Conservation (phyloP, 2,113 vertebrate genomes). For the Microtus montanus region DNA sequence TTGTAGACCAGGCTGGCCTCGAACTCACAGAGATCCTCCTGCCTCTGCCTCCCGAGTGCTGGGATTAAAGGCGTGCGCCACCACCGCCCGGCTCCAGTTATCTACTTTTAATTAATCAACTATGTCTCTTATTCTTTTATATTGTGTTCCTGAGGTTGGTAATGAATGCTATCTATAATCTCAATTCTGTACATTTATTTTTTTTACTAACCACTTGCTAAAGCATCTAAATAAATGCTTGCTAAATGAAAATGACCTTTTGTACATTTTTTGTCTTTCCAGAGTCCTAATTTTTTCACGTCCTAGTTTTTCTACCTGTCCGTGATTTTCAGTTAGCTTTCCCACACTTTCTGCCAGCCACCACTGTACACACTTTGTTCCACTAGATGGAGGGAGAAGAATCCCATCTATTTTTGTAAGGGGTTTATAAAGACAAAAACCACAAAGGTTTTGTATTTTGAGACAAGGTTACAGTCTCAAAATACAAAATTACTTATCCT, state of each 20-base stretch:
- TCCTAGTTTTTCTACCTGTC: background rate
- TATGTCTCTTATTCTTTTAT: background rate
- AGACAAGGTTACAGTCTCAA: too few species aligned
- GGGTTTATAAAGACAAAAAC: too few species aligned
- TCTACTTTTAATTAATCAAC: background rate
- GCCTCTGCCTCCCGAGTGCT: too few species aligned
- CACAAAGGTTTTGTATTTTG: too few species aligned
- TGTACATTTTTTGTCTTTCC: background rate
- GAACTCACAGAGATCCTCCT: too few species aligned
- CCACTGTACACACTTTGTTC: background rate
- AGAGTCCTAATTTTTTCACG: background rate
- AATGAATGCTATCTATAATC: background rate
- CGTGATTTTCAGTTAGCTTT: background rate
- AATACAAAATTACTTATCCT: too few species aligned
- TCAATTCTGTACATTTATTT: background rate
- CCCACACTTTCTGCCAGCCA: background rate
- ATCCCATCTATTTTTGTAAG: too few species aligned
- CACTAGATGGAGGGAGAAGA: too few species aligned
- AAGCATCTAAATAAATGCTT: background rate
- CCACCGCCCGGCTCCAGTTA: too few species aligned
- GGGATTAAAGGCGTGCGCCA: too few species aligned
- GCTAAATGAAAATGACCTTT: background rate
- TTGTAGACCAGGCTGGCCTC: too few species aligned
- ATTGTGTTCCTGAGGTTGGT: background rate
- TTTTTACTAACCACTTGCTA: background rate